Evolutionary conservation across 1,140 invertebrate species (phyloP).

Genomic region (Dendrolimus kikuchii): DNA sequence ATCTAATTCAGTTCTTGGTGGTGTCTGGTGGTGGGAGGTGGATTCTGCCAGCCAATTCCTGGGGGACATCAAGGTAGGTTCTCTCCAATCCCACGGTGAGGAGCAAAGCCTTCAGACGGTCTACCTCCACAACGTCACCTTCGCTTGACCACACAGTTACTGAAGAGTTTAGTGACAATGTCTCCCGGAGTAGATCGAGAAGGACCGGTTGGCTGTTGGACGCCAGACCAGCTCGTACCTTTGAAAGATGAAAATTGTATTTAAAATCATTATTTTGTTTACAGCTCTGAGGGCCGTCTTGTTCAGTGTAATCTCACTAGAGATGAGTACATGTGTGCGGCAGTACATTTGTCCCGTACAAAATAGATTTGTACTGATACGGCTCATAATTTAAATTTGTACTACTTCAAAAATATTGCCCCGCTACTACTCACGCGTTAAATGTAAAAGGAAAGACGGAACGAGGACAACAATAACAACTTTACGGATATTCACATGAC

Average conservation of each 20-base stretch:
- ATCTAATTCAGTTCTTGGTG: conserved; percentile 1
- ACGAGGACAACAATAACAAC: no score
- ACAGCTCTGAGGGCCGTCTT: no score
- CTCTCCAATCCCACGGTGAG: conserved; percentile 74
- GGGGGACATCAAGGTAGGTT: conserved; percentile 81
- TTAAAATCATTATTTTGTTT: no score
- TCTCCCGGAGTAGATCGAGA: conserved; percentile 67
- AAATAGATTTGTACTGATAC: no score
- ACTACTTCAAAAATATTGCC: no score
- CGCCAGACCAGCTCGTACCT: conserved; percentile 83
- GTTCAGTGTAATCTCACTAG: no score
- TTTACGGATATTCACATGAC: no score
- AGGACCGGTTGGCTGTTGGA: conserved; percentile 76
- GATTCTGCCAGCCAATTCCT: conserved; percentile 70
- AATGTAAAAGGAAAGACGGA: no score
- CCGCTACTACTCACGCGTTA: no score
- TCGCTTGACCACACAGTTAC: conserved; percentile 82
- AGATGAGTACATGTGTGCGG: no score
- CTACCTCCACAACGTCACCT: conserved; percentile 75
- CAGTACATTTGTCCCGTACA: no score
- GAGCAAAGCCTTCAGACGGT: conserved; percentile 75
- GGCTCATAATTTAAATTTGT: no score
- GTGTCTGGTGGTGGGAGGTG: conserved; percentile 47
- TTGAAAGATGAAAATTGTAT: conserved; percentile 18
- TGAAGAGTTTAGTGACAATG: conserved; percentile 67